Evolutionary conservation across 2,888 invertebrate species (phyloP).

Genomic region (Tenthredo livida): DNA sequence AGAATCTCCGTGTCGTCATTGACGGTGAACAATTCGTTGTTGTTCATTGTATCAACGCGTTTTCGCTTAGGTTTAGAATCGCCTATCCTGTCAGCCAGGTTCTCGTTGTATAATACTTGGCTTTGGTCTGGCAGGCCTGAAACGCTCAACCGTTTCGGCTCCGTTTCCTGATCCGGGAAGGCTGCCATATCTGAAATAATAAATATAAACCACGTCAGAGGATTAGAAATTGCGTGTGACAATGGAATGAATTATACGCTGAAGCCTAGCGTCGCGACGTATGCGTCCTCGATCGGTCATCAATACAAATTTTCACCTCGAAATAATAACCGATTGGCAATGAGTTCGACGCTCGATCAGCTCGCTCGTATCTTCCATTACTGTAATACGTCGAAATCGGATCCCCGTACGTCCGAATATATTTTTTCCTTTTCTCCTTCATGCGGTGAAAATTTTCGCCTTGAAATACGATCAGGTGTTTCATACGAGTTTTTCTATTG

Average conservation of each 20-base stretch:
- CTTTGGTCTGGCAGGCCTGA: conserved; percentile 57
- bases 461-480: background rate
- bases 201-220: background rate
- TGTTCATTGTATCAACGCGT: background rate
- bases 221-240: background rate
- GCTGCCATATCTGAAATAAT: conserved; percentile 72
- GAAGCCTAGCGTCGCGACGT: background rate
- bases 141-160: conserved; percentile 65
- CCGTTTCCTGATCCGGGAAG: conserved; percentile 71
- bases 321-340: background rate
- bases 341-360: background rate
- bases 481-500: background rate
- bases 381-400: background rate
- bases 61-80: background rate
- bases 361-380: background rate
- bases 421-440: background rate
- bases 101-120: conserved; percentile 56
- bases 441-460: background rate
- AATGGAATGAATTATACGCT: background rate
- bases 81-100: conserved; percentile 56
- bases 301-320: background rate
- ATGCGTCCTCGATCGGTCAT: background rate
- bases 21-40: background rate
- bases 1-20: conserved; percentile 3
- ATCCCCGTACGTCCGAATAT: no score